Evolutionary conservation across 2,888 invertebrate species (phyloP).

Genomic region (Cylloceria caligata): DNA sequence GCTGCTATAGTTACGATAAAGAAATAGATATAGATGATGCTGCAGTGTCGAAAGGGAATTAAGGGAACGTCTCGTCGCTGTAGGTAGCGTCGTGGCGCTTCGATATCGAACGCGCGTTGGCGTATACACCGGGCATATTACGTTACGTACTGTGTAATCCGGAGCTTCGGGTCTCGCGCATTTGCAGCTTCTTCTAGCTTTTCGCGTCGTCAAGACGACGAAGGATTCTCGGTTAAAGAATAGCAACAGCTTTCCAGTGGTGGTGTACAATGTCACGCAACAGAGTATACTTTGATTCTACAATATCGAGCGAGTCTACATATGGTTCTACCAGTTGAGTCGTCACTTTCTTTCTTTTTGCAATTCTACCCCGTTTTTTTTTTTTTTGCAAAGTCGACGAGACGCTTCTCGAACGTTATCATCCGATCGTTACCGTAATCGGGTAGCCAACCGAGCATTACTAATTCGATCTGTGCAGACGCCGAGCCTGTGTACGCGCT

Average conservation of each 20-base stretch:
- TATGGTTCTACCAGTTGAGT: slow-evolving; percentile 18
- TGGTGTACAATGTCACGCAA: not conserved
- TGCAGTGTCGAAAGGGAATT: slow-evolving; percentile 44
- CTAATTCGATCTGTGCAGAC: slow-evolving; percentile 69
- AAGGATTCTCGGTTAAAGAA: not conserved
- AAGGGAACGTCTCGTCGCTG: slow-evolving; percentile 29
- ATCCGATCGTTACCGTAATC: slow-evolving; percentile 70
- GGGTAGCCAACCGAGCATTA: slow-evolving; percentile 64
- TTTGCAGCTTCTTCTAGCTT: slow-evolving; percentile 74
- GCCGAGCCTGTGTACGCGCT: slow-evolving; percentile 51
- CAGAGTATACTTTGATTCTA: not conserved
- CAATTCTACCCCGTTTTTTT: slow-evolving; percentile 6
- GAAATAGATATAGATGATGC: slow-evolving; percentile 48
- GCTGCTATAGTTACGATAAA: slow-evolving; percentile 35
- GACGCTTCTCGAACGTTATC: slow-evolving; percentile 61
- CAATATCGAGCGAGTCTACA: not conserved
- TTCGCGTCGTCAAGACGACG: slow-evolving; percentile 9
- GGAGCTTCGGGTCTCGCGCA: slow-evolving; percentile 76
- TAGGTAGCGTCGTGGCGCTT: slow-evolving; percentile 30
- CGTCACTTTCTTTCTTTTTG: slow-evolving; percentile 31
- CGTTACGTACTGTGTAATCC: slow-evolving; percentile 77
- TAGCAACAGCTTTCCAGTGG: not conserved
- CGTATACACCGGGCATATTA: slow-evolving; percentile 69
- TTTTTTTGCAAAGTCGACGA: slow-evolving; percentile 12
- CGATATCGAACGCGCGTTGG: slow-evolving; percentile 38